Conservation (phyloP, 2,888 invertebrate genomes). For the Hipparchia sbordonii region DNA sequence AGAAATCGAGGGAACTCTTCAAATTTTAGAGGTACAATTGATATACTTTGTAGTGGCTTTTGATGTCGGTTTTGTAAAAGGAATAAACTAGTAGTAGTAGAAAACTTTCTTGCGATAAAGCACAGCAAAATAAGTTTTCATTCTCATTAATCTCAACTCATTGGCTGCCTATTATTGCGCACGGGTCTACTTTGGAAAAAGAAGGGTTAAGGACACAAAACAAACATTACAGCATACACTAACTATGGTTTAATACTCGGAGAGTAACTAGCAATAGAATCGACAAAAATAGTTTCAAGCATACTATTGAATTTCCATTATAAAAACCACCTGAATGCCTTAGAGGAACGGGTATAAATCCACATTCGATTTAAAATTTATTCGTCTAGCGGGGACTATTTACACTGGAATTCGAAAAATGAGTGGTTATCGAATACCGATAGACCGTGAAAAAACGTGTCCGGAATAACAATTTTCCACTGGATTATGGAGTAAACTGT, state of each 20-base stretch:
- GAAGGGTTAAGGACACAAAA: too few relatives aligned
- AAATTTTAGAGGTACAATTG: too few relatives aligned
- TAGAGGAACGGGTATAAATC: constrained; percentile 46
- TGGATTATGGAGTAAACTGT: constrained; percentile 24
- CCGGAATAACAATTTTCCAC: constrained; percentile 62
- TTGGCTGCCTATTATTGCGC: too few relatives aligned
- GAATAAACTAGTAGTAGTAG: too few relatives aligned
- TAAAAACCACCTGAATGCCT: neutral
- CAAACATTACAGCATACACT: neutral
- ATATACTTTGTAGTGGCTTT: too few relatives aligned
- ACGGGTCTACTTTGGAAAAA: too few relatives aligned
- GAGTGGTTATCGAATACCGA: constrained; percentile 69
- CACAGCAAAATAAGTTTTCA: too few relatives aligned
- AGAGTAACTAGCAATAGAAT: neutral
- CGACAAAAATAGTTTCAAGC: neutral
- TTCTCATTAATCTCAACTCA: too few relatives aligned
- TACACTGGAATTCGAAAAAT: constrained; percentile 76
- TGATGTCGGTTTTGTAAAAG: too few relatives aligned
- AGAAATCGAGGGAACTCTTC: too few relatives aligned
- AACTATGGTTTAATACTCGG: too few relatives aligned
- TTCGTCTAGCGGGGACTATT: constrained; percentile 74
- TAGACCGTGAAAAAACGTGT: constrained; percentile 68
- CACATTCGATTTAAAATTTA: constrained; percentile 72
- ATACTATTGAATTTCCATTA: neutral
- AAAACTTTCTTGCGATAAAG: too few relatives aligned